phyloP scores from a whole-genome alignment of 2,797 vertebrate species.

The Semaprochilodus insignis region DNA sequence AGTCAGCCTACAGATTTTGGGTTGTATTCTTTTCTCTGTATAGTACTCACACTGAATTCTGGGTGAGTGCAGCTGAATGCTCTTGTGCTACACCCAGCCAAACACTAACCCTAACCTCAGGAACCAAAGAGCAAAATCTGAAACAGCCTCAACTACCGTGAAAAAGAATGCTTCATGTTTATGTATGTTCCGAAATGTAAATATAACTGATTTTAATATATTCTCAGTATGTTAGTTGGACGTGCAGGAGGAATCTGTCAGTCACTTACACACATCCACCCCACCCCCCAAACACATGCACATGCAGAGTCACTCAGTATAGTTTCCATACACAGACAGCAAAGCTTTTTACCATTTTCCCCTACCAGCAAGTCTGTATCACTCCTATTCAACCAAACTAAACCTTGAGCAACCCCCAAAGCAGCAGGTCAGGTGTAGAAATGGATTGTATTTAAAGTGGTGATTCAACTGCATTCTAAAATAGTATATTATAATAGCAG shows the following conservation, averaged over 20 bases:
- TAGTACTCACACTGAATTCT: too few relatives aligned
- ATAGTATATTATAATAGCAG: not conserved
- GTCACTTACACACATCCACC: not conserved
- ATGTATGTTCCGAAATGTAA: too few relatives aligned
- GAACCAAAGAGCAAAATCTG: too few relatives aligned
- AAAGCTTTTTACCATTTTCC: not conserved
- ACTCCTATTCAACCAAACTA: not conserved
- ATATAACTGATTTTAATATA: not conserved
- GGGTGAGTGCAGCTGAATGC: too few relatives aligned
- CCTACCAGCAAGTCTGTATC: not conserved
- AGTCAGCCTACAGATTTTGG: not conserved
- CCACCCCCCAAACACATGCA: not conserved
- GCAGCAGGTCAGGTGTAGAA: not conserved
- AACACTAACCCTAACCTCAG: too few relatives aligned
- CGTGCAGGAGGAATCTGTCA: too few relatives aligned
- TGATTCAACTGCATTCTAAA: not conserved
- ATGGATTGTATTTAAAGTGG: not conserved
- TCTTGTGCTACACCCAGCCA: too few relatives aligned
- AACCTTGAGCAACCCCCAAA: not conserved
- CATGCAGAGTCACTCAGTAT: slow-evolving; percentile 4
- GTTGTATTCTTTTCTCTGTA: not conserved
- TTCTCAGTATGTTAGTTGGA: too few relatives aligned
- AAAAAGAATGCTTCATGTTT: too few relatives aligned
- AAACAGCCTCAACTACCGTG: too few relatives aligned
- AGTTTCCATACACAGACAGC: slow-evolving; percentile 3